These are phyloP conservation scores for Arge pagana DNA, from an alignment of 2,888 invertebrate genomes.

Conservation along the genomic window DNA sequence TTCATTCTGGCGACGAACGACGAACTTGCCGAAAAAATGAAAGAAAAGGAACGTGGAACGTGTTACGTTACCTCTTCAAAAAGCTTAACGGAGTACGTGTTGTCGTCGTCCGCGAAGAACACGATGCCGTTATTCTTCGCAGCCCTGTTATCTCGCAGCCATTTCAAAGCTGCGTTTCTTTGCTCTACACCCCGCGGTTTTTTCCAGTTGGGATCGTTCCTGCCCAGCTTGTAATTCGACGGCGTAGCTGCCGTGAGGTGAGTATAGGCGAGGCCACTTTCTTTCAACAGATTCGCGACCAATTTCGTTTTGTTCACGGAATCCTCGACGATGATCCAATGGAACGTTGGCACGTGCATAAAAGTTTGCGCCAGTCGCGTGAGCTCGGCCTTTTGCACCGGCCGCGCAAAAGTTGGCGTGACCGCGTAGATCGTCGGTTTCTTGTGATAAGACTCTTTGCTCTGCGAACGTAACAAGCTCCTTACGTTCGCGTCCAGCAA, in stretches of 20 bases:
- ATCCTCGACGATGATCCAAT: constrained; percentile 95
- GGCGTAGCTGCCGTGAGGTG: constrained; percentile 76
- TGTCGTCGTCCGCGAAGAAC: constrained; percentile 97
- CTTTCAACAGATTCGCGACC: constrained; percentile 73
- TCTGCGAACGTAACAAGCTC: constrained; percentile 29
- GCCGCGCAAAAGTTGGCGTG: constrained; percentile 88
- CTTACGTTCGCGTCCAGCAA: neutral
- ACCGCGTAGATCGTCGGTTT: constrained; percentile 84
- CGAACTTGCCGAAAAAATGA: no score
- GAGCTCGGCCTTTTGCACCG: constrained; percentile 92
- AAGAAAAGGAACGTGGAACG: no score
- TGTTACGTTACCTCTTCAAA: constrained; percentile 80
- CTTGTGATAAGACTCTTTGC: constrained; percentile 52
- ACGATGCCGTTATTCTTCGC: constrained; percentile 73
- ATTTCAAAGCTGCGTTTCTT: constrained; percentile 82
- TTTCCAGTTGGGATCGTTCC: constrained; percentile 73
- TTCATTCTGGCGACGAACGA: no score
- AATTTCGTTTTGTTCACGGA: constrained; percentile 70
- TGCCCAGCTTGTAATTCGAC: constrained; percentile 68
- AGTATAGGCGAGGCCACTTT: constrained; percentile 70
- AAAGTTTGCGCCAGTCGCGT: constrained; percentile 89
- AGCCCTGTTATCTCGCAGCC: constrained; percentile 73
- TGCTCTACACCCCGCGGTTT: constrained; percentile 90
- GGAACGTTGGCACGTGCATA: constrained; percentile 82
- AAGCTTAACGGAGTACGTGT: constrained; percentile 86